Conservation (phyloP, 2,888 invertebrate species). For the Agelastica alni region DNA sequence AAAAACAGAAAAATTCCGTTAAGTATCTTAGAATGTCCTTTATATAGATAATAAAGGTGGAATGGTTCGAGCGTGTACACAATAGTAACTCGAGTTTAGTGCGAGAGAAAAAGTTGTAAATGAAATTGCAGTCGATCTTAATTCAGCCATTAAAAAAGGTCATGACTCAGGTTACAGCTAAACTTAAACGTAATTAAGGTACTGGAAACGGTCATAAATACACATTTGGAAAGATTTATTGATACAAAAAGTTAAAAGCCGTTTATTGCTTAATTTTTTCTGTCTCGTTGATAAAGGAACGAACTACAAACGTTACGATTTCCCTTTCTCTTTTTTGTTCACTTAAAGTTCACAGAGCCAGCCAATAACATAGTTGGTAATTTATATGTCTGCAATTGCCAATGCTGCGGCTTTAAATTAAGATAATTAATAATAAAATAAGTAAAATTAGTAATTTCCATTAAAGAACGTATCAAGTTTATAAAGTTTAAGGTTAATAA, state of each 20-base stretch:
- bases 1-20: conserved; percentile 20
- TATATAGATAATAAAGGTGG: conserved; percentile 33
- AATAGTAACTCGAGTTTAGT: conserved; percentile 32
- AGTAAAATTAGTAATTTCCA: no score
- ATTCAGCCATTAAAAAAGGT: conserved; percentile 31
- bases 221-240: conserved; percentile 26
- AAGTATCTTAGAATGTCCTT: conserved; percentile 28
- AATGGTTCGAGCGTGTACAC: conserved; percentile 27
- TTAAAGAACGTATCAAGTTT: no score
- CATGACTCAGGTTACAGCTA: conserved; percentile 28
- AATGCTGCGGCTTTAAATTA: no score
- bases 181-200: conserved; percentile 27
- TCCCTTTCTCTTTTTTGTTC: no score
- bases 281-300: not conserved
- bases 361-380: no score
- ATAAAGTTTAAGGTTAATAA: no score
- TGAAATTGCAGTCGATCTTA: conserved; percentile 34
- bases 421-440: no score
- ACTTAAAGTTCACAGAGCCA: no score
- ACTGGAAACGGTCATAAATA: conserved; percentile 27
- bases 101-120: conserved; percentile 30
- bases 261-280: conserved; percentile 17
- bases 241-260: conserved; percentile 12
- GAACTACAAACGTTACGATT: not conserved
- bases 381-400: no score